A percentile compares a stretch with the other conserved stretches of the same genome.
Evolutionary conservation across 1,140 invertebrate species (phyloP).

Genomic region (Agrypnia vestita): DNA sequence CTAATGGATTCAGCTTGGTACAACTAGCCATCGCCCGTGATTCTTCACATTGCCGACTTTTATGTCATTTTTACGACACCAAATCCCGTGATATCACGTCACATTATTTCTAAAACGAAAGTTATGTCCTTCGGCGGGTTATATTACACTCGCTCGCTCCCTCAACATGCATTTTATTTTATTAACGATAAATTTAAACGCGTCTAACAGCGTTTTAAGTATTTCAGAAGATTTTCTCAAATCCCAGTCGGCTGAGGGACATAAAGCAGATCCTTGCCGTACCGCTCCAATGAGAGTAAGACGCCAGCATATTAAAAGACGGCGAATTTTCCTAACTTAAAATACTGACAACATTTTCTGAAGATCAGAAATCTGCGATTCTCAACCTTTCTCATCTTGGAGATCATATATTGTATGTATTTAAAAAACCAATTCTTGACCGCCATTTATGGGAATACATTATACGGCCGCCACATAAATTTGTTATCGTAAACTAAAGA

Average conservation of each 20-base stretch:
- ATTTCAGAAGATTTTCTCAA: slow-evolving; percentile 37
- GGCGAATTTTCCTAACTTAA: slow-evolving; percentile 42
- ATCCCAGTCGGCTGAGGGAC: slow-evolving; percentile 14
- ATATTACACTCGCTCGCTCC: slow-evolving; percentile 17
- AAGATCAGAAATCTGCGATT: no score
- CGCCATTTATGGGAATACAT: no score
- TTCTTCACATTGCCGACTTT: neutral
- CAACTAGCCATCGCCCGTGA: neutral
- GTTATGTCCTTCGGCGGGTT: slow-evolving; percentile 2
- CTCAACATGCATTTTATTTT: slow-evolving; percentile 43
- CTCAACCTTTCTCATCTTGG: no score
- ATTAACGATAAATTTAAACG: slow-evolving; percentile 49
- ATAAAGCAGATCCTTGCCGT: slow-evolving; percentile 37
- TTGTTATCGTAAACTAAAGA: no score
- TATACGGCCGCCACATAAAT: no score
- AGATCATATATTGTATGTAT: no score
- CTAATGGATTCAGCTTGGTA: no score
- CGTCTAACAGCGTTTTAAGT: slow-evolving; percentile 46
- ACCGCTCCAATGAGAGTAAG: slow-evolving; percentile 33
- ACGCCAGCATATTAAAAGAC: slow-evolving; percentile 30
- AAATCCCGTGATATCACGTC: neutral
- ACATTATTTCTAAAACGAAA: slow-evolving; percentile 4
- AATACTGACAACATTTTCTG: neutral
- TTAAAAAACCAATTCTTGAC: no score
- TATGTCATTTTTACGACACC: slow-evolving; percentile 8